These are phyloP conservation scores for Odontomyia ornata DNA, from an alignment of 2,888 invertebrate genomes.

Conservation along the genomic window DNA sequence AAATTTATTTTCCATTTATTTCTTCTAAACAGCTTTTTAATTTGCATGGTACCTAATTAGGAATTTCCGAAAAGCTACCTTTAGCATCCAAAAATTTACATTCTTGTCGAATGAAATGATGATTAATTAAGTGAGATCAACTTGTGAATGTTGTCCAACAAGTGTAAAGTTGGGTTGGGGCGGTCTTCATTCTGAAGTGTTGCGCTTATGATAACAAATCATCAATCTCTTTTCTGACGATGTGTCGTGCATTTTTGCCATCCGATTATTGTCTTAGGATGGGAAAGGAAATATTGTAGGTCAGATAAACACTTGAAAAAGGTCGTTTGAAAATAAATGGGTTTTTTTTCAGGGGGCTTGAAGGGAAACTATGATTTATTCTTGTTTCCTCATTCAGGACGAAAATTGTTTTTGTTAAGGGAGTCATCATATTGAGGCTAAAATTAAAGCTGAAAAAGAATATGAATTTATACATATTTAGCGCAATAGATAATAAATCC, in stretches of 20 bases:
- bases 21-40: too few species aligned
- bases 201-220: constrained; percentile 31
- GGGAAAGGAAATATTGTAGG: constrained; percentile 37
- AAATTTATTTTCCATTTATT: too few species aligned
- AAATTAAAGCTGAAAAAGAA: too few species aligned
- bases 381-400: not conserved
- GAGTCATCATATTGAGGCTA: too few species aligned
- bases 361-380: constrained; percentile 32
- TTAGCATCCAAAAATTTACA: not conserved
- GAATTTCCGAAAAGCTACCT: too few species aligned
- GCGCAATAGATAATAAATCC: too few species aligned
- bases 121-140: constrained; percentile 24
- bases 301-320: constrained; percentile 32
- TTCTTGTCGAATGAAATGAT: not conserved
- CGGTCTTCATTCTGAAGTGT: not conserved
- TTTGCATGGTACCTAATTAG: too few species aligned
- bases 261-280: constrained; percentile 31
- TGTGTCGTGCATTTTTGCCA: not conserved
- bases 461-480: too few species aligned
- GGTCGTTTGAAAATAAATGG: constrained; percentile 31
- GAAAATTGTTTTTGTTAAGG: too few species aligned
- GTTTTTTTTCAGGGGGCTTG: constrained; percentile 8
- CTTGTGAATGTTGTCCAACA: not conserved
- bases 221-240: constrained; percentile 28
- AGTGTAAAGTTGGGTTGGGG: constrained; percentile 21